These are phyloP conservation scores for Cheirogaleus medius DNA, from an alignment of 2,113 vertebrate species.

Conservation along the genomic window DNA sequence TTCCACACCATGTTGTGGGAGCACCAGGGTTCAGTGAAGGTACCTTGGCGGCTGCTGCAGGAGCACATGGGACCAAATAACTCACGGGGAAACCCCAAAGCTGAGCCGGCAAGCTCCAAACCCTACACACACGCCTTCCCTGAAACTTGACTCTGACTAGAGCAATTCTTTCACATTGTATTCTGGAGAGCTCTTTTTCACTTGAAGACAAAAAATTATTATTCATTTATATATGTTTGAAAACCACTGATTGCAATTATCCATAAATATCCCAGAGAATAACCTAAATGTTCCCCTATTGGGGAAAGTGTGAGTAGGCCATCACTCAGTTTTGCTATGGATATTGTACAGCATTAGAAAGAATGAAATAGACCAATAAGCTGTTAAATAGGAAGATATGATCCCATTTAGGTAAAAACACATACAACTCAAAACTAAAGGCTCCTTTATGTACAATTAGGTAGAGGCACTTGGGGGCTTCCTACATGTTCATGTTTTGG, in stretches of 20 bases:
- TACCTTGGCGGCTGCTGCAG: neutral
- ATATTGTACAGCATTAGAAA: neutral
- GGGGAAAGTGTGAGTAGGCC: accelerated
- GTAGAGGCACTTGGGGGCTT: neutral
- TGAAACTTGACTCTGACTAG: neutral
- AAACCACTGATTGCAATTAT: neutral
- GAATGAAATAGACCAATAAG: no score
- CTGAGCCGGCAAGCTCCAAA: neutral
- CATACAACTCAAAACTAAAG: neutral
- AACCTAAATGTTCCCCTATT: neutral
- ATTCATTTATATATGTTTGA: neutral
- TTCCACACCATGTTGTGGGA: accelerated
- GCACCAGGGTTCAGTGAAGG: neutral
- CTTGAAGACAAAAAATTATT: neutral
- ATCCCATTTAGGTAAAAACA: neutral
- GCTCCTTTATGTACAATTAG: neutral
- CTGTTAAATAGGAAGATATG: neutral
- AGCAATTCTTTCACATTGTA: neutral
- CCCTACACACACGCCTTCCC: accelerated
- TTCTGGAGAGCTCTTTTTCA: neutral
- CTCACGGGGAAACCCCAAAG: neutral
- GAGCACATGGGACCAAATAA: accelerated
- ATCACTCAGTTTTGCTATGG: neutral
- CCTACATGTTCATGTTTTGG: neutral
- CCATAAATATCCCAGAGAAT: neutral